Percentiles rank a stretch among this genome's conserved stretches.
Conservation (phyloP, 1,140 invertebrate genomes). For the Tenebrio molitor region DNA sequence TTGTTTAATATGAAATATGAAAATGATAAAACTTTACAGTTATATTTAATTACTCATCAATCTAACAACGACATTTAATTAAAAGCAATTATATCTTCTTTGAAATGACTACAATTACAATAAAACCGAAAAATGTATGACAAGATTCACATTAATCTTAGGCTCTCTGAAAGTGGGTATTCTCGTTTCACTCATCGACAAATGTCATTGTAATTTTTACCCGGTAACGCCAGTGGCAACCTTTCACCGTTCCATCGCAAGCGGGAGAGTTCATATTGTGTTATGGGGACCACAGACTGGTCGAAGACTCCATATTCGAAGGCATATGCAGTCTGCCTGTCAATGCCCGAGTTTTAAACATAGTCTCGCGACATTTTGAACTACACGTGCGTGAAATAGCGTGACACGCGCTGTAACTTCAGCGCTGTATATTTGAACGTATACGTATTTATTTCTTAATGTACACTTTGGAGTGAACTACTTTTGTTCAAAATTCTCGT, state of each 20-base stretch:
- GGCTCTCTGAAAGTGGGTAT: constrained; percentile 1
- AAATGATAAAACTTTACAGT: too few species aligned
- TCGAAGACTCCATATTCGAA: constrained; percentile 5
- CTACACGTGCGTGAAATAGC: constrained; percentile 41
- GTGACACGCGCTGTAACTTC: constrained; percentile 3
- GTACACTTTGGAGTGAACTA: not conserved
- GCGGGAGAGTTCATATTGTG: constrained; percentile 7
- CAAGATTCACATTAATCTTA: too few species aligned
- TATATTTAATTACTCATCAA: too few species aligned
- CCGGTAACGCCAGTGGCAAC: constrained; percentile 39
- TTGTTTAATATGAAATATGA: too few species aligned
- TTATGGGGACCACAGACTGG: constrained; percentile 11
- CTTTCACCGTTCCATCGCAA: constrained; percentile 39
- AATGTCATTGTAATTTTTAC: constrained; percentile 30
- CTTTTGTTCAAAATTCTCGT: not conserved
- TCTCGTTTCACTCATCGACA: constrained; percentile 3
- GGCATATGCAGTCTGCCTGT: constrained; percentile 16
- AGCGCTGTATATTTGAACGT: not conserved
- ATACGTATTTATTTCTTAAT: too few species aligned
- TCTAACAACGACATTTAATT: too few species aligned
- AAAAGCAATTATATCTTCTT: too few species aligned
- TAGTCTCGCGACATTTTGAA: constrained; percentile 42
- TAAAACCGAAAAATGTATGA: too few species aligned
- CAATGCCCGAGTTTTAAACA: constrained; percentile 15
- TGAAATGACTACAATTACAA: too few species aligned